phyloP scores from a whole-genome alignment of 2,113 vertebrate species.

The Forbesichthys papilliferus region DNA sequence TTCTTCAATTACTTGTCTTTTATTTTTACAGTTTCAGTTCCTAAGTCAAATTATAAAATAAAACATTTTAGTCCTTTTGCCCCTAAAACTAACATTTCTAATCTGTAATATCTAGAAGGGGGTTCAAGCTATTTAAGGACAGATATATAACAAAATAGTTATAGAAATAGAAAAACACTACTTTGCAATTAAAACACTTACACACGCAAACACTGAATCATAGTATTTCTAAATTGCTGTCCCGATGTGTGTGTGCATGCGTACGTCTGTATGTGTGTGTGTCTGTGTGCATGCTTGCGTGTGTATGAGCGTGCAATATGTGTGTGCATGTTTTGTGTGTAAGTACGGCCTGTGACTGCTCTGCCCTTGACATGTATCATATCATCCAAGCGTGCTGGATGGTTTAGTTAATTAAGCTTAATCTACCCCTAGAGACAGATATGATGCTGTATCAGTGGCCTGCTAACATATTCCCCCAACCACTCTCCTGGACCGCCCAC shows the following conservation, averaged over 20 bases:
- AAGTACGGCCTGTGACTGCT: conserved; percentile 49
- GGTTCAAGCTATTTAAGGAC: no score
- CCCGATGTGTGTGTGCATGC: conserved; percentile 11
- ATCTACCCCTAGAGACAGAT: conserved; percentile 71
- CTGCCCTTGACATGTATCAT: conserved; percentile 75
- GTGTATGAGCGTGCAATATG: conserved; percentile 12
- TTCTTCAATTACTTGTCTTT: no score
- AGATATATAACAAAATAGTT: no score
- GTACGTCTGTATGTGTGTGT: conserved; percentile 35
- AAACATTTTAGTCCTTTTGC: no score
- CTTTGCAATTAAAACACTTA: neutral
- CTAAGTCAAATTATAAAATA: no score
- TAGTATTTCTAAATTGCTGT: neutral
- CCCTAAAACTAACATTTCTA: no score
- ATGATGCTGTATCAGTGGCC: conserved; percentile 66
- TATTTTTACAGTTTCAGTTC: no score
- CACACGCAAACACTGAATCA: neutral
- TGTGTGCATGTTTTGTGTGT: conserved; percentile 31
- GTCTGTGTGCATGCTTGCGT: conserved; percentile 1
- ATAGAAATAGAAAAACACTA: no score
- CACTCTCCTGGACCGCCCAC: conserved; percentile 52
- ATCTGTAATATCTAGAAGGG: no score
- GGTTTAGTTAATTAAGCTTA: conserved; percentile 77
- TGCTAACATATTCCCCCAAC: conserved; percentile 54
- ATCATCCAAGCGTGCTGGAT: conserved; percentile 70